phyloP scores from a whole-genome alignment of 2,797 vertebrate genomes.

The Hydrophis major region DNA sequence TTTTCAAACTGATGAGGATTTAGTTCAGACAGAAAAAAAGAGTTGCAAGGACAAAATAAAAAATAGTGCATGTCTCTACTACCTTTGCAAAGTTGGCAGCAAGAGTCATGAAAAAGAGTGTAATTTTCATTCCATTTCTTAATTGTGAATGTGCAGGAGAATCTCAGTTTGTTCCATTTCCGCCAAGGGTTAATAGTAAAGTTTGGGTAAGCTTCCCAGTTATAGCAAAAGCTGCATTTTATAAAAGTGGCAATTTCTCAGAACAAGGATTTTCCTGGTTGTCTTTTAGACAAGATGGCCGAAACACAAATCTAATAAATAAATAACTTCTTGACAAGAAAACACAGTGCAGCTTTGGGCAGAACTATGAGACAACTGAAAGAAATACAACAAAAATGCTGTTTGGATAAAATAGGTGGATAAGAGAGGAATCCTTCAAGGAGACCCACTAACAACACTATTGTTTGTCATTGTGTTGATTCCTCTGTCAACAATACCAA shows the following conservation, averaged over 20 bases:
- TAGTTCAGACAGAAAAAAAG: neutral
- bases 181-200: neutral
- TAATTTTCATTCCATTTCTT: neutral
- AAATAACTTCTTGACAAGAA: neutral
- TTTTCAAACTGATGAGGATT: neutral
- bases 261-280: neutral
- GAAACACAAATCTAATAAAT: neutral
- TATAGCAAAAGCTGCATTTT: neutral
- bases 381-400: neutral
- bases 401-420: neutral
- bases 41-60: neutral
- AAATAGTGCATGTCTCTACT: neutral
- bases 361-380: neutral
- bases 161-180: neutral
- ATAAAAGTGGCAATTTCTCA: neutral
- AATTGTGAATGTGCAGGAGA: neutral
- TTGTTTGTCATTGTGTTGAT: neutral
- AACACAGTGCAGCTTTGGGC: neutral
- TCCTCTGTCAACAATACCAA: neutral
- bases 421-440: neutral
- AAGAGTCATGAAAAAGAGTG: neutral
- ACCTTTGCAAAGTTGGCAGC: neutral
- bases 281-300: neutral
- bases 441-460: neutral
- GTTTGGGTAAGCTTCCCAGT: neutral